Evolutionary conservation across 2,888 invertebrate genomes (phyloP).

Genomic region (Syrista parreyssii): DNA sequence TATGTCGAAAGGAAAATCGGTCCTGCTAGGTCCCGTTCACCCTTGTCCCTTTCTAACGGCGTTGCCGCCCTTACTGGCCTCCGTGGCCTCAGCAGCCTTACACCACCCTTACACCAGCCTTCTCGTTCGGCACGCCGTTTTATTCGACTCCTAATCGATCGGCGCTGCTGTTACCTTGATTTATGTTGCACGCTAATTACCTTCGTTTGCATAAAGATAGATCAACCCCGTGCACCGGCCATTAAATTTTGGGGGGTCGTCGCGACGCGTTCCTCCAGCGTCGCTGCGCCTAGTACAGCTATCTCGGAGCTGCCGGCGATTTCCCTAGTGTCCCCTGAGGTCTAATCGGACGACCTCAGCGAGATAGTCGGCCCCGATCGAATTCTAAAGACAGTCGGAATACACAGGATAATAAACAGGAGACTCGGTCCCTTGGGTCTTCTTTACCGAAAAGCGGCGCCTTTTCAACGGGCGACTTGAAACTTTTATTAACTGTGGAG

Average conservation of each 20-base stretch:
- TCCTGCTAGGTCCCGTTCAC: conserved; percentile 20
- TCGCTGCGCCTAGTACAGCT: too few relatives aligned
- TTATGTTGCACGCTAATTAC: conserved; percentile 62
- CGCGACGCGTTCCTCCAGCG: neutral
- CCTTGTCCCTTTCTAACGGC: conserved; percentile 16
- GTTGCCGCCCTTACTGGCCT: conserved; percentile 17
- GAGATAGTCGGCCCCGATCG: too few relatives aligned
- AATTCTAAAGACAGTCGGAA: too few relatives aligned
- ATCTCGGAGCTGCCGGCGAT: too few relatives aligned
- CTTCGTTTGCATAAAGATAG: conserved; percentile 61
- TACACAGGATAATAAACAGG: too few relatives aligned
- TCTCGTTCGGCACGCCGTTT: neutral
- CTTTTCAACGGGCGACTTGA: too few relatives aligned
- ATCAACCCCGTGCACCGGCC: conserved; percentile 45
- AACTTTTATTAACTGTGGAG: too few relatives aligned
- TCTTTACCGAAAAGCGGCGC: too few relatives aligned
- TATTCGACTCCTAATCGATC: conserved; percentile 34
- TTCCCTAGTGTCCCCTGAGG: too few relatives aligned
- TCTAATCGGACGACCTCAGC: too few relatives aligned
- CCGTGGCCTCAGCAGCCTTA: conserved; percentile 10
- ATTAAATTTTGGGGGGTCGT: conserved; percentile 39
- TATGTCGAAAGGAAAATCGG: conserved; percentile 58
- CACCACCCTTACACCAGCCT: neutral
- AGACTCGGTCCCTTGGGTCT: too few relatives aligned
- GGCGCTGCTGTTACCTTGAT: conserved; percentile 51